Evolutionary conservation across 2,888 invertebrate genomes (phyloP), one percentile per base, ranked within the genome.

Genomic region (Ophraella communa): DNA sequence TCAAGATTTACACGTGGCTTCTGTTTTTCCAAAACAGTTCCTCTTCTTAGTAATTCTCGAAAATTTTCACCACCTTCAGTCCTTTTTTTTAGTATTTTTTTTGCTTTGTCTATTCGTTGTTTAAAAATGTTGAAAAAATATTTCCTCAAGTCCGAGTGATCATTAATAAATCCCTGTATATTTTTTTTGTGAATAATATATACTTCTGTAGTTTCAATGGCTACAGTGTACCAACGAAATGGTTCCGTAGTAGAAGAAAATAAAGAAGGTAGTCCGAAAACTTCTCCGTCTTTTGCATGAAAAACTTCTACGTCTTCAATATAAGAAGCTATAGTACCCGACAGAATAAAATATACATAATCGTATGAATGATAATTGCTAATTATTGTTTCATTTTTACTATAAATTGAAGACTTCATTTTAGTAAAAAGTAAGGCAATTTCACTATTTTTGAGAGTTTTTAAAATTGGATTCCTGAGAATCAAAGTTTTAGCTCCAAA

Each of bases 211-310:
- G 76, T 77, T 71, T 82, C 82, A 3, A 78, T 69, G 3, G 80
- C 80, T 1, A 77, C 62, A 5, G 47, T 53, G 18, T 20, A 58
- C 39, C 39, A 39, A 39, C 17, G n/a, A n/a, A n/a, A 39, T 14
- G 7, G 1, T 8, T 4, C 5, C 17, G n/a, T 1, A 14, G 4
- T 39, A 14, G 14, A 4, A 4, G 5, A 17, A 17, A 39, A 17
- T 2, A 17, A 14, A 5, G 17, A 81, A 57, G 35, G 76, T 74
- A 4, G 76, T 68, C 85, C 85, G 68, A 85, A 83, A 65, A 80
- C 76, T 24, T 80, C 85, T 0, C 87, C 87, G 65, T 87, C 88
- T 70, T 85, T 82, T 5, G 86, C 72, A 69, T 84, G 84, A 24
- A 76, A 78, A 33, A 82, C 84, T 82, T 88, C 88, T 57, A 83